Base-by-base conservation (phyloP, 2,797 vertebrate genomes). In the Moxostoma hubbsi region DNA sequence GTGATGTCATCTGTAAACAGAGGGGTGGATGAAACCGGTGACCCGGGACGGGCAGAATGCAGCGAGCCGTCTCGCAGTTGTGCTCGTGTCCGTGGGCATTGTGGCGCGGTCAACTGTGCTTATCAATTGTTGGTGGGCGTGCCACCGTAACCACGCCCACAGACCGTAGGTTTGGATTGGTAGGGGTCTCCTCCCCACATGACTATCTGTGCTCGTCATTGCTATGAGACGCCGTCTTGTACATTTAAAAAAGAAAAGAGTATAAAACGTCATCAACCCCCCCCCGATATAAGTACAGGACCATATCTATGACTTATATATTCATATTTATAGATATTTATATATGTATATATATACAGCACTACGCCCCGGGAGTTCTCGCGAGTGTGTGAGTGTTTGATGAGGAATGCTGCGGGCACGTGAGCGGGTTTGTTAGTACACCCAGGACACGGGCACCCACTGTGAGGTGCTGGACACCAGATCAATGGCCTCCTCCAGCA, bases 391-490 rank as follows among this genome's bases (percentile, higher is more conserved):
- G 24, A n/a, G n/a, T n/a, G n/a, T 57, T 47, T 16, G 11, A 43
- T 7, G 43, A 64, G 66, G 66, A 67, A 87, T 88, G 91, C 93
- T 95, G 94, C 87, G 83, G 15, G 51, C 16, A 59, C 43, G 68
- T 36, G 57, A 0, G 10, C 75, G 24, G 15, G 13, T 64, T 78
- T 81, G 82, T 90, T 95, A 99, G 93, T 99, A 99, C 87, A 99
- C 97, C 97, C 97, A 99, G 93, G 97, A 99, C 84, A 99, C 97
- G 0, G 97, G 97, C 83, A 99, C 97, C 97, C 97, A 99, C 91
- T 99, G 97, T n/a, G 93, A 93, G 81, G 95, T 96, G 90, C 95
- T 95, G 93, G 96, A 97, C 89, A 98, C 96, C 85, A 97, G 94
- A 85, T 97, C 96, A 63, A 98, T 96, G 85, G 97, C 96, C 94